Evolutionary conservation across 2,113 vertebrate genomes (phyloP), one percentile per base, ranked within the genome.

Genomic region (Artemisiospiza belli): DNA sequence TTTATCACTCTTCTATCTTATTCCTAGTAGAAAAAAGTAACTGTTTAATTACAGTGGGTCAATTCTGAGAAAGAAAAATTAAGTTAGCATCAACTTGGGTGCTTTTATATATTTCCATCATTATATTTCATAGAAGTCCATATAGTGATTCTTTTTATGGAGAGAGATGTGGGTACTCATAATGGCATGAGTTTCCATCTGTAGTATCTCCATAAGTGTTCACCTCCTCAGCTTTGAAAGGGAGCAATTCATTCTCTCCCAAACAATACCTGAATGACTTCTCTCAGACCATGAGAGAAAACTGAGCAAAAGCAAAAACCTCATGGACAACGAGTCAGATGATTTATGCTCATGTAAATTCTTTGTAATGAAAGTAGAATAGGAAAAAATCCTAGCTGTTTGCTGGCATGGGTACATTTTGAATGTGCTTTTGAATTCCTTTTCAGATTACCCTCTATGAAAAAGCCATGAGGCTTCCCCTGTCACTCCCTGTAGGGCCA

Each of bases 371-470:
- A 7, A 58, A 83, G 28, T 2, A 61, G 37, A 93, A 52, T 11
- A 68, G 80, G 63, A n/a, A 28, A 66, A 73, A 77, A 90, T 31
- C 33, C 61, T 13, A 28, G 10, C 16, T 83, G 5, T 55, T 88
- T 74, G 24, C 54, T 63, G 88, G 35, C 49, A 24, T 9, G 15
- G 27, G 2, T 25, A 10, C 68, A 41, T 96, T 94, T 88, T 90
- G 54, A 94, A 68, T 16, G 21, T 91, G 24, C 33, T 91, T 95
- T 92, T 89, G 22, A 63, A 85, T 95, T 96, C 37, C 12, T 87
- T 97, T 94, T 57, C 97, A 99, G 99, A 41, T 74, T 69, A 96
- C 91, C 18, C 41, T 97, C 70, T 98, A 97, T 54, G 98, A 96
- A 84, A 70, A 95, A 94, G 87, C 92, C 87, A 5, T 98, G 44